These are phyloP conservation scores for Steinernema carpocapsae DNA, from an alignment of 2,888 invertebrate genomes.

Conservation along the genomic window DNA sequence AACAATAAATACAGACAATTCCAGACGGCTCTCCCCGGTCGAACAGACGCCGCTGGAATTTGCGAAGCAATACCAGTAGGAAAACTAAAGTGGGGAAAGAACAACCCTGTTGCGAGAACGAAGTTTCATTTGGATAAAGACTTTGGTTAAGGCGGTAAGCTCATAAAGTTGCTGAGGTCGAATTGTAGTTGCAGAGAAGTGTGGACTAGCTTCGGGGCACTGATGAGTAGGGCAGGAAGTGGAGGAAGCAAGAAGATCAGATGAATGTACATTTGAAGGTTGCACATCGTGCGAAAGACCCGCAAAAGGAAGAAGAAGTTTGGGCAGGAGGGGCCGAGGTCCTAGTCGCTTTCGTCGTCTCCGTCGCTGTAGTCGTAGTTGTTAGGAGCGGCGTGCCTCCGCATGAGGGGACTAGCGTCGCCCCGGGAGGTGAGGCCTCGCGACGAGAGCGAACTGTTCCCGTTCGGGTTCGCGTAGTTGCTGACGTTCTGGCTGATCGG, in stretches of 20 bases:
- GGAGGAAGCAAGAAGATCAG: conserved; percentile 2
- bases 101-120: conserved; percentile 31
- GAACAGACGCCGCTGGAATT: background rate
- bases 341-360: conserved; percentile 53
- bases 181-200: background rate
- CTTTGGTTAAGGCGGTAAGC: background rate
- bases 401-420: conserved; percentile 59
- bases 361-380: conserved; percentile 57
- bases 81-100: background rate
- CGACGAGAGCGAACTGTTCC: conserved; percentile 36
- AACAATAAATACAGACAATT: conserved; percentile 30
- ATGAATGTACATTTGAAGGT: background rate
- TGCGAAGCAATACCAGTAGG: background rate
- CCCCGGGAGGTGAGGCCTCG: conserved; percentile 38
- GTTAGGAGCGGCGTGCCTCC: conserved; percentile 44
- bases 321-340: conserved; percentile 37
- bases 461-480: conserved; percentile 27
- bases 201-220: conserved; percentile 9
- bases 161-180: conserved; percentile 13
- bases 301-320: background rate
- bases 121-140: background rate
- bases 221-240: conserved; percentile 14
- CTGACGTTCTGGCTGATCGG: conserved; percentile 44
- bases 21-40: background rate
- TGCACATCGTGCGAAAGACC: background rate